Conservation (phyloP, 2,888 invertebrate species). For the Amphipyra tragopoginis region DNA sequence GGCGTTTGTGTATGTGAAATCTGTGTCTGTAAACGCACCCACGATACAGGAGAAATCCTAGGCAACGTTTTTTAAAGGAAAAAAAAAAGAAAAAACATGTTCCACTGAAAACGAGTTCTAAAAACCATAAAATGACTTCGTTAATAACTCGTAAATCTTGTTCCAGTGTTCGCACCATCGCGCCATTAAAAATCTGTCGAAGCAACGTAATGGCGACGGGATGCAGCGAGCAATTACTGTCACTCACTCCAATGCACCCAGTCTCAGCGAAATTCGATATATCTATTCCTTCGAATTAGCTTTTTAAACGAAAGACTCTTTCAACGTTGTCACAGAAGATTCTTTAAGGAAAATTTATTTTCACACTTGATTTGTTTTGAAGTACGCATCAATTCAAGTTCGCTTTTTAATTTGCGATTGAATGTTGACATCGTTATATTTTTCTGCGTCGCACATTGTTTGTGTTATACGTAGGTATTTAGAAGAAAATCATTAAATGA, state of each 20-base stretch:
- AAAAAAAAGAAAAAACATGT: too few species aligned
- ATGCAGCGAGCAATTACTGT: slow-evolving; percentile 75
- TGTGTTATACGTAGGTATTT: slow-evolving; percentile 17
- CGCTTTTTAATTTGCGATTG: slow-evolving; percentile 44
- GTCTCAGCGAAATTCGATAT: slow-evolving; percentile 55
- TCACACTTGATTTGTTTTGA: slow-evolving; percentile 37
- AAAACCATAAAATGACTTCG: slow-evolving; percentile 43
- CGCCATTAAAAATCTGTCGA: slow-evolving; percentile 70
- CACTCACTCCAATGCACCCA: slow-evolving; percentile 63
- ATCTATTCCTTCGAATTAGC: slow-evolving; percentile 56
- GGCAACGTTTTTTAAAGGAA: too few species aligned
- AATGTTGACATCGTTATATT: slow-evolving; percentile 46
- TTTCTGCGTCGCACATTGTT: slow-evolving; percentile 14
- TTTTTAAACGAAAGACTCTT: slow-evolving; percentile 35
- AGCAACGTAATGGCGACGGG: slow-evolving; percentile 56
- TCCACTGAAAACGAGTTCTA: slow-evolving; percentile 7
- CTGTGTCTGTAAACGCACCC: too few species aligned
- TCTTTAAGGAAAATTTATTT: slow-evolving; percentile 29
- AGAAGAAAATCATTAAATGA: slow-evolving; percentile 25
- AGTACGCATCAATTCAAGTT: slow-evolving; percentile 32
- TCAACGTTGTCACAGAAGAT: slow-evolving; percentile 24
- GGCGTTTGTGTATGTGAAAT: too few species aligned
- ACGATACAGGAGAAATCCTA: too few species aligned
- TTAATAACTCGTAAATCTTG: slow-evolving; percentile 66
- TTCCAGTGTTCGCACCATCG: slow-evolving; percentile 59